Base-by-base conservation (phyloP, 2,113 vertebrate species). In the Pagrus major region DNA sequence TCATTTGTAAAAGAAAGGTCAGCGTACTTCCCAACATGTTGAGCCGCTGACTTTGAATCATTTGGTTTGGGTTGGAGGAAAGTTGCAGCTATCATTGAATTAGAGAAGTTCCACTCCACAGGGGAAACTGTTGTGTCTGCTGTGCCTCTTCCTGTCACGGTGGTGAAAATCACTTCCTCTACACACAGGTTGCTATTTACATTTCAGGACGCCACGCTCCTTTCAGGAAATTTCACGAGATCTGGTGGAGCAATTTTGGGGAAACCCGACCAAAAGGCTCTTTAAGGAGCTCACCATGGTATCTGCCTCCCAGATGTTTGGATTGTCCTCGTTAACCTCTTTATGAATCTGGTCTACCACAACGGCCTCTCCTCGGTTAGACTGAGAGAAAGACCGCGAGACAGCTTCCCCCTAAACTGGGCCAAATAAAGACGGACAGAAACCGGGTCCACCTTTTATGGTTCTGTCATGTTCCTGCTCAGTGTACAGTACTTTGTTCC, bases 281-380 rank as follows among this genome's bases (percentile, higher is more conserved):
- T 25, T 52, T 25, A 39, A 41, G 23, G 23, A 56, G 25, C 33
- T 60, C n/a, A 1, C 23, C 52, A 27, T 9, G 5, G n/a, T 8
- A 25, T 83, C 80, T 83, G 85, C 47, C 14, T 10, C 49, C 71
- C 85, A 87, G 76, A 80, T 87, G 76, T 77, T 68, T 47, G 39
- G 71, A 67, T 69, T 46, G 76, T 76, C 66, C 80, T 86, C n/a
- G 25, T 82, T 82, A 86, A 82, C 23, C 20, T 25, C 68, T 51
- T 85, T 49, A 55, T 71, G 66, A 58, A 76, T 51, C 55, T 79
- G 76, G 77, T 76, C 71, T 14, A 68, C 78, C 72, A 0, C 78
- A 41, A 0, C 15, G 14, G 59, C 23, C 58, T 44, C 70, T 69
- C 59, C 51, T 31, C 0, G 33, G 70, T 84, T 5, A 42, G 51